Conservation (phyloP, 2,888 invertebrate species). For the Tenthredo notha region DNA sequence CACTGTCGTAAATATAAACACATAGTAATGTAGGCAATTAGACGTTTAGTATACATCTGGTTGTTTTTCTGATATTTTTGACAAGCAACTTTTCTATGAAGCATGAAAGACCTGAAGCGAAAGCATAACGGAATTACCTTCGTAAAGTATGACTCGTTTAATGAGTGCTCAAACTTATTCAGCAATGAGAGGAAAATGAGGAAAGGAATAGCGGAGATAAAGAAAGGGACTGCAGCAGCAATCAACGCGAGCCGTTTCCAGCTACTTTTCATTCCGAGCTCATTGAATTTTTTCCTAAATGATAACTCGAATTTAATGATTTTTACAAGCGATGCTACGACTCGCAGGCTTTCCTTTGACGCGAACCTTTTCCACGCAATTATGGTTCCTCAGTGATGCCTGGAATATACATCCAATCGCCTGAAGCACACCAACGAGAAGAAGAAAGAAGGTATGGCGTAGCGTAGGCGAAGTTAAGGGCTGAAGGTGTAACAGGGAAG, state of each 20-base stretch:
- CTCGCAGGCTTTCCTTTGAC: constrained; percentile 18
- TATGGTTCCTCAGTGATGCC: constrained; percentile 40
- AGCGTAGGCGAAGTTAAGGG: background rate
- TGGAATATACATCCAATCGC: constrained; percentile 46
- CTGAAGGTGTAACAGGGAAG: background rate
- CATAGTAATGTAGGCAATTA: constrained; percentile 43
- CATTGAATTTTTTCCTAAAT: constrained; percentile 35
- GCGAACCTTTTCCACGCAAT: constrained; percentile 36
- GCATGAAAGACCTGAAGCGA: background rate
- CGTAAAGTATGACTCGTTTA: constrained; percentile 3
- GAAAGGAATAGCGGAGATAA: background rate
- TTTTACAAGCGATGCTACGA: constrained; percentile 30
- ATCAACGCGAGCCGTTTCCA: background rate
- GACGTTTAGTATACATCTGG: background rate
- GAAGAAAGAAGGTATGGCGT: background rate
- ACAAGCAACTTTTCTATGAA: background rate
- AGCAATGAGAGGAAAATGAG: background rate
- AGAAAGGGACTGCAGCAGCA: constrained; percentile 12
- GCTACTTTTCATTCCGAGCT: constrained; percentile 29
- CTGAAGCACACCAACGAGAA: constrained; percentile 31
- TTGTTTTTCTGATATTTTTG: background rate
- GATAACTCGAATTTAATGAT: constrained; percentile 39
- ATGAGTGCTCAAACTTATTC: background rate
- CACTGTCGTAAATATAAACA: constrained; percentile 43
- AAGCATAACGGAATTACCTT: background rate